Evolutionary conservation across 2,888 invertebrate genomes (phyloP).

Genomic region (Petrophora chlorosata): DNA sequence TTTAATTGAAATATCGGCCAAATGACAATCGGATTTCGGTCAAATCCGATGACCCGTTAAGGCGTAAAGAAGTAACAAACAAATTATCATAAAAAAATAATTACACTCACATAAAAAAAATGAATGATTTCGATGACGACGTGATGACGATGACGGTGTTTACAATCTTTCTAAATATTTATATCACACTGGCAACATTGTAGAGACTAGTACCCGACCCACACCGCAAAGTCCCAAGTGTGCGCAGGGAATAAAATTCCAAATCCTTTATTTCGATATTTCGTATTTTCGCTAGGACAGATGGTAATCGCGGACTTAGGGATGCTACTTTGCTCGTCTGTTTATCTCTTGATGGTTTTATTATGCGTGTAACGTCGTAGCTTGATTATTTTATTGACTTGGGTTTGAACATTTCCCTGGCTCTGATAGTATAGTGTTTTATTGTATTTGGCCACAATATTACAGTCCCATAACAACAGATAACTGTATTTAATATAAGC

Average conservation of each 20-base stretch:
- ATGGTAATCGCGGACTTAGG: slow-evolving; percentile 43
- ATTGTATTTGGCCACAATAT: no score
- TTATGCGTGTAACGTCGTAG: slow-evolving; percentile 30
- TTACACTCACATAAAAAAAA: no score
- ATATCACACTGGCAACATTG: not conserved
- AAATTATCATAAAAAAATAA: no score
- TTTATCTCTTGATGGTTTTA: slow-evolving; percentile 45
- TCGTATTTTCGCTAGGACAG: slow-evolving; percentile 31
- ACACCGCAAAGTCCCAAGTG: not conserved
- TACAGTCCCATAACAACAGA: no score
- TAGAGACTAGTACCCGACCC: not conserved
- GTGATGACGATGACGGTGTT: no score
- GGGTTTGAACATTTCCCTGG: not conserved
- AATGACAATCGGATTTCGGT: no score
- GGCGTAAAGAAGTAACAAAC: no score
- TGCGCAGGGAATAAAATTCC: not conserved
- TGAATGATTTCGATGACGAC: no score
- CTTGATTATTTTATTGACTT: slow-evolving; percentile 17
- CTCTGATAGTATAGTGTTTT: not conserved
- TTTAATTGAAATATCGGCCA: no score
- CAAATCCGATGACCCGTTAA: no score
- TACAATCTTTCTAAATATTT: no score
- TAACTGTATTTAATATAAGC: no score
- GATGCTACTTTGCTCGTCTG: slow-evolving; percentile 21
- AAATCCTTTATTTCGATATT: slow-evolving; percentile 9